Percentiles rank a stretch among this genome's conserved stretches.
These are phyloP conservation scores for Ypsolopha sequella DNA, from an alignment of 2,888 invertebrate species.

Conservation along the genomic window DNA sequence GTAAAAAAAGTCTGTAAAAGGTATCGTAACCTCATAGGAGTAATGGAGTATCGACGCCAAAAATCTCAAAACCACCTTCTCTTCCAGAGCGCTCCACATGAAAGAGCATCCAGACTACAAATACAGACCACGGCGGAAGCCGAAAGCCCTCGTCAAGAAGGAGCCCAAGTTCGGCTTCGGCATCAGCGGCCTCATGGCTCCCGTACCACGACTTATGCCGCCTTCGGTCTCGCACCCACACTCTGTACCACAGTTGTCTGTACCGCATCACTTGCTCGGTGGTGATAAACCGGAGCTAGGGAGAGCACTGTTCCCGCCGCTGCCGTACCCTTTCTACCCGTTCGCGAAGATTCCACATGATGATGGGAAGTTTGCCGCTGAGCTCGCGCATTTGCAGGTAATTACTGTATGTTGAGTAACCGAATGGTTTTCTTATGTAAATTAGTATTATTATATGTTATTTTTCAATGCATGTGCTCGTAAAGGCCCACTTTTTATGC, in stretches of 20 bases:
- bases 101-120: slow-evolving; percentile 95
- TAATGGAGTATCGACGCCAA: too few relatives aligned
- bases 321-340: slow-evolving; percentile 79
- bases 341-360: slow-evolving; percentile 70
- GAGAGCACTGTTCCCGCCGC: slow-evolving; percentile 76
- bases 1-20: too few relatives aligned
- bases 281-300: slow-evolving; percentile 75
- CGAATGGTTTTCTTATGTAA: too few relatives aligned
- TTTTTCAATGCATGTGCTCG: too few relatives aligned
- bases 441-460: too few relatives aligned
- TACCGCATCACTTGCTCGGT: slow-evolving; percentile 62
- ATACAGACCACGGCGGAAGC: slow-evolving; percentile 88
- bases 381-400: slow-evolving; percentile 75
- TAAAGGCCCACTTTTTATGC: too few relatives aligned
- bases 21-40: too few relatives aligned
- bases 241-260: slow-evolving; percentile 52
- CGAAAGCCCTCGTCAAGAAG: slow-evolving; percentile 86
- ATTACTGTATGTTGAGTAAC: background rate
- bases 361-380: slow-evolving; percentile 74
- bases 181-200: slow-evolving; percentile 74
- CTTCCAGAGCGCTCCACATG: slow-evolving; percentile 89
- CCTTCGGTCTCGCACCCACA: slow-evolving; percentile 59
- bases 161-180: slow-evolving; percentile 81
- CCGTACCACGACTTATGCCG: slow-evolving; percentile 61
- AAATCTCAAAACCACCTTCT: slow-evolving; percentile 10